These are phyloP conservation scores for Lycophotia porphyrea DNA, from an alignment of 2,888 invertebrate species.

Conservation along the genomic window DNA sequence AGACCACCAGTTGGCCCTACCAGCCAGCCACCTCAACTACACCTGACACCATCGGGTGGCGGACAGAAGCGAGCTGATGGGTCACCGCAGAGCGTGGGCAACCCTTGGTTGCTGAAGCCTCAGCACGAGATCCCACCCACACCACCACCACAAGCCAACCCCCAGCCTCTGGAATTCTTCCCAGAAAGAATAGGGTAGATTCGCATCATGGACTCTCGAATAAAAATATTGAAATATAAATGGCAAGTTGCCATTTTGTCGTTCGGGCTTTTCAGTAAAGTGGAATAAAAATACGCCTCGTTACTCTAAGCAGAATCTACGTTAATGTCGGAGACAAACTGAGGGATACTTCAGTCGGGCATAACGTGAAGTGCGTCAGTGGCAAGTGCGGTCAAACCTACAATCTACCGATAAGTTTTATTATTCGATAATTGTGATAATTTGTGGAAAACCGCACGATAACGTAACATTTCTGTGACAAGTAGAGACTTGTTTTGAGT, in stretches of 20 bases:
- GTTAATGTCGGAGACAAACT: conserved; percentile 75
- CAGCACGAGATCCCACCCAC: conserved; percentile 86
- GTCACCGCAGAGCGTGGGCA: conserved; percentile 72
- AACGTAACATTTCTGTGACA: conserved; percentile 52
- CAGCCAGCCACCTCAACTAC: conserved; percentile 79
- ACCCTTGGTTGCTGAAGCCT: conserved; percentile 84
- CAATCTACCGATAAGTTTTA: conserved; percentile 48
- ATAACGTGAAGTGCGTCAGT: conserved; percentile 72
- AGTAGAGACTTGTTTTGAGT: conserved; percentile 39
- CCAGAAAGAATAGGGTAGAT: conserved; percentile 85
- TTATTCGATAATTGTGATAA: conserved; percentile 50
- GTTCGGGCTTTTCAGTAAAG: conserved; percentile 80
- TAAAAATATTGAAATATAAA: conserved; percentile 75
- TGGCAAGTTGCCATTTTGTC: conserved; percentile 87
- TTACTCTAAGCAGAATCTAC: conserved; percentile 75
- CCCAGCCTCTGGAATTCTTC: conserved; percentile 82
- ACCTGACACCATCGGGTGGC: conserved; percentile 82
- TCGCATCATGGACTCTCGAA: conserved; percentile 65
- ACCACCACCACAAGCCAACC: conserved; percentile 83
- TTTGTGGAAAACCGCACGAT: conserved; percentile 45
- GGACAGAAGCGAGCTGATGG: conserved; percentile 77
- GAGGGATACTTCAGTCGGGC: conserved; percentile 71
- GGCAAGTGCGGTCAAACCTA: conserved; percentile 54
- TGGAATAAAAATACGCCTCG: conserved; percentile 83
- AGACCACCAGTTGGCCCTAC: conserved; percentile 82